Conservation (phyloP, 2,797 vertebrate species). For the Momotus momota region DNA sequence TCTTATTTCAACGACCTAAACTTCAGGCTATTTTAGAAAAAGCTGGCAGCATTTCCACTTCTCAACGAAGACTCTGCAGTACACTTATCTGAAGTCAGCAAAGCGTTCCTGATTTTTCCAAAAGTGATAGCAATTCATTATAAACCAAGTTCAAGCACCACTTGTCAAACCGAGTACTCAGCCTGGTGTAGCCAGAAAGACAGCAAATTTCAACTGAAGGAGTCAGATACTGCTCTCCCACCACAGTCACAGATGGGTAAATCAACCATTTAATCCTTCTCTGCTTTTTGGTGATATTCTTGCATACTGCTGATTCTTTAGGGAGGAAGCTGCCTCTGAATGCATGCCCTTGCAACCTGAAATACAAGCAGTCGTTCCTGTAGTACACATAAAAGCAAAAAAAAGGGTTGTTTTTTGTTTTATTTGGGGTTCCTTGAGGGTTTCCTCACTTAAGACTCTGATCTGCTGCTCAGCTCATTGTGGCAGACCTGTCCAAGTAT, state of each 20-base stretch:
- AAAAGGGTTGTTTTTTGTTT: fast-evolving
- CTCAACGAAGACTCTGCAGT: not conserved
- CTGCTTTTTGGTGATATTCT: not conserved
- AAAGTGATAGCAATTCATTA: not conserved
- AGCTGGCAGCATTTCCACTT: not conserved
- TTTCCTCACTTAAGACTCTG: not conserved
- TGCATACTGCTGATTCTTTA: not conserved
- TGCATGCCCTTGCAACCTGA: not conserved
- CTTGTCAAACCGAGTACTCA: not conserved
- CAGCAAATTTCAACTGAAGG: not conserved
- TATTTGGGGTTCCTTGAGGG: not conserved
- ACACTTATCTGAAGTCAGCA: not conserved
- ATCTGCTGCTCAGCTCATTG: not conserved
- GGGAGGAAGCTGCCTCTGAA: not conserved
- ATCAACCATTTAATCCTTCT: not conserved
- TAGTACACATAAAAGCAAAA: not conserved
- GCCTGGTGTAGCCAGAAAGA: not conserved
- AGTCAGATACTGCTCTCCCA: not conserved
- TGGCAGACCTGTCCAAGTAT: not conserved
- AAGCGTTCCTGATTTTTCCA: not conserved
- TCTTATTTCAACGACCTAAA: not conserved
- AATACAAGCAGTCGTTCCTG: not conserved
- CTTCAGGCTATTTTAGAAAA: not conserved
- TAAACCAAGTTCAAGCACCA: not conserved
- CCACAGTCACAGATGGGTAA: not conserved